Evolutionary conservation across 2,113 vertebrate species (phyloP).

Genomic region (Gymnogyps californianus): DNA sequence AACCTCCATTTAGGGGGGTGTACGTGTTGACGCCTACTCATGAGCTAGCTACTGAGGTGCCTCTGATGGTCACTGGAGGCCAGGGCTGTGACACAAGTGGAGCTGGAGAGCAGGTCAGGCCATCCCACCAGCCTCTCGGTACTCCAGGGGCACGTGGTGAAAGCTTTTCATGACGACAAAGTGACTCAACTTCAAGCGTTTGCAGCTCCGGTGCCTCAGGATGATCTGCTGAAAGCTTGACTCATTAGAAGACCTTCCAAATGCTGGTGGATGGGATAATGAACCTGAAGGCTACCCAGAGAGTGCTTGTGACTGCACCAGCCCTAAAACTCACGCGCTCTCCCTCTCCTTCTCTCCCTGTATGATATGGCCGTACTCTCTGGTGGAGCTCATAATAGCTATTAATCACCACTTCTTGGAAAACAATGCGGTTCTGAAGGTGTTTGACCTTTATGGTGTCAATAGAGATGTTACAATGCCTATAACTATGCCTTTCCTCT

Average conservation of each 20-base stretch:
- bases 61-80: neutral
- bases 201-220: neutral
- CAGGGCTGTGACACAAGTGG: neutral
- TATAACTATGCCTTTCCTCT: neutral
- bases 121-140: neutral
- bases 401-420: neutral
- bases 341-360: neutral
- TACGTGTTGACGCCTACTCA: neutral
- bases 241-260: neutral
- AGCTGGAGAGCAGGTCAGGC: neutral
- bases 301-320: neutral
- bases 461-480: neutral
- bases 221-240: neutral
- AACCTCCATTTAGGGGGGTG: neutral
- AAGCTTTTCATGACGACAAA: neutral
- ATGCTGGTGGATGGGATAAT: neutral
- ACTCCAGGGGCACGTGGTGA: rapidly evolving
- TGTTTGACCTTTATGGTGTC: neutral
- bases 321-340: neutral
- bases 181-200: neutral
- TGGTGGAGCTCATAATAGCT: neutral
- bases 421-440: neutral
- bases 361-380: neutral
- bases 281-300: neutral
- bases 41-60: neutral